Evolutionary conservation across 2,888 invertebrate species (phyloP), one percentile per base, ranked within the genome.

Genomic region (Aleiodes alternator): DNA sequence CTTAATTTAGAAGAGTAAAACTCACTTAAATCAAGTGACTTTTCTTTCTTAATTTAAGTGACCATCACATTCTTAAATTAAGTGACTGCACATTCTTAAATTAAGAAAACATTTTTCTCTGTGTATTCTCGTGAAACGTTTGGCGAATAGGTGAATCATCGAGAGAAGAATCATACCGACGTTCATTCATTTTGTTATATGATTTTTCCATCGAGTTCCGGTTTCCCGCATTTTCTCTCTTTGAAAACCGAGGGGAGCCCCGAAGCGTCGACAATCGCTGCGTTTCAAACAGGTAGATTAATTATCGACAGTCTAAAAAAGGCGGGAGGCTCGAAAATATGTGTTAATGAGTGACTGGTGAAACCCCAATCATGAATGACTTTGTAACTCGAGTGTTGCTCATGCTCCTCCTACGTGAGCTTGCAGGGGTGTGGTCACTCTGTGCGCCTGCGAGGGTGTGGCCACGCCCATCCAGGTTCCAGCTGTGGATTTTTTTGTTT

Each of bases 281-380:
- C 57, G 9, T 87, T 85, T 87, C 83, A 84, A 81, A 81, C 87
- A 88, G 87, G 87, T 88, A 86, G 83, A 87, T 85, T 84, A 85
- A 84, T 84, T 84, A 80, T 76, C 16, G 83, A 81, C 79, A 78
- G 79, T 77, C 71, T 77, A 66, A 55, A 23, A 71, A 56, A 72
- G 66, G 53, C 73, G 69, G 57, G 68, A 76, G 51, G 66, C 59
- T 53, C 77, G 81, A 73, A 76, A 69, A 74, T 78, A 78, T 69
- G 38, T 29, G 72, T 73, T 76, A 79, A 79, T 85, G 85, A 87
- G 86, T 86, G 86, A 86, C 84, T 79, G 80, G 80, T 53, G 82
- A 81, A 82, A 87, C 86, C 85, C 88, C 88, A 88, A 88, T 88
- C 83, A 82, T 81, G 82, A 83, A 81, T 84, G 81, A 78, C 84